Conservation (phyloP, 2,113 vertebrate genomes). For the Cepphus grylle region DNA sequence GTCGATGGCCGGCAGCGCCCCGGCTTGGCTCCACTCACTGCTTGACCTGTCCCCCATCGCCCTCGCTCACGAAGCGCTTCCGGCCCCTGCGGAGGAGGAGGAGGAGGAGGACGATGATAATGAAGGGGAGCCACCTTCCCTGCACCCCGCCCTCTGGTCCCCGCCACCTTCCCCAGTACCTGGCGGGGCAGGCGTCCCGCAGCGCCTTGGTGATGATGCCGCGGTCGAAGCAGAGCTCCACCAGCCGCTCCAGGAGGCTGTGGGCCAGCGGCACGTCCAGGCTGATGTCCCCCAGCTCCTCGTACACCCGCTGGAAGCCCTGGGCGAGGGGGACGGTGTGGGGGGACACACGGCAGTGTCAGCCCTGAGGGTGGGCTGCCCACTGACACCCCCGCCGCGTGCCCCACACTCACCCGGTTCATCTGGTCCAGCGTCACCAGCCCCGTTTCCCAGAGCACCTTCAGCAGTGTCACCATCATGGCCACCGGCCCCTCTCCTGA, state of each 20-base stretch:
- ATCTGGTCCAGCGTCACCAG: slow-evolving; percentile 89
- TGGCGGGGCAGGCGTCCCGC: slow-evolving; percentile 80
- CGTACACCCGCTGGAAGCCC: slow-evolving; percentile 85
- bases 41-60: slow-evolving; percentile 82
- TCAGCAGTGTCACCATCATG: slow-evolving; percentile 82
- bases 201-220: slow-evolving; percentile 83
- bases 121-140: no score
- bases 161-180: slow-evolving; percentile 44
- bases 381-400: slow-evolving; percentile 25
- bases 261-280: slow-evolving; percentile 84
- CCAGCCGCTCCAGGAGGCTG: slow-evolving; percentile 80
- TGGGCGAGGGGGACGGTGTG: background rate
- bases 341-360: background rate
- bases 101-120: background rate
- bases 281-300: slow-evolving; percentile 82
- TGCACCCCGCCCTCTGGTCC: accelerated
- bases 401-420: slow-evolving; percentile 75
- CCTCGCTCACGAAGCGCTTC: slow-evolving; percentile 88
- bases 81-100: slow-evolving; percentile 74
- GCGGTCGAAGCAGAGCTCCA: slow-evolving; percentile 83
- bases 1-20: background rate
- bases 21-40: slow-evolving; percentile 41
- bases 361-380: background rate
- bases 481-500: slow-evolving; percentile 75
- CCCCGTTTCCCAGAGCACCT: slow-evolving; percentile 83